Conservation (phyloP, 2,113 vertebrate species). For the Zonotrichia leucophrys region DNA sequence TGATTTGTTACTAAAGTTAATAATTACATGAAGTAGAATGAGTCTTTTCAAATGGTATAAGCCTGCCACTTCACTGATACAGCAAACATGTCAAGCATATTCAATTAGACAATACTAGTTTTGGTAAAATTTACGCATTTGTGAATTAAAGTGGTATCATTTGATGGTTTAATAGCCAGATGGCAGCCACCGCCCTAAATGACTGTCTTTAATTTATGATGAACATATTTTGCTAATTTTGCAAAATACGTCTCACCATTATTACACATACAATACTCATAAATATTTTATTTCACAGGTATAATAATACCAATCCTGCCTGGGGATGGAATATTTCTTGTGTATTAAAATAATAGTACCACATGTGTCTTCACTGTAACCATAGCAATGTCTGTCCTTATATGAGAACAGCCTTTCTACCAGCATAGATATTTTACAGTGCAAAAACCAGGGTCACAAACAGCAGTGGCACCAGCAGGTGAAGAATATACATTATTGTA, state of each 20-base stretch:
- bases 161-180: not conserved
- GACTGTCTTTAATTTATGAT: not conserved
- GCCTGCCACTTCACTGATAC: not conserved
- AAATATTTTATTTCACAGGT: not conserved
- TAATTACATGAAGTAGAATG: not conserved
- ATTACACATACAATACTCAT: not conserved
- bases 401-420: not conserved
- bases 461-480: not conserved
- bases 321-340: not conserved
- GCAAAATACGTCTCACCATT: not conserved
- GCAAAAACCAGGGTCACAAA: not conserved
- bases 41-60: not conserved
- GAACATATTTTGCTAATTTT: not conserved
- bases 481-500: not conserved
- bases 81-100: not conserved
- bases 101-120: not conserved
- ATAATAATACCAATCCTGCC: constrained; percentile 4
- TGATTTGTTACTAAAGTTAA: not conserved
- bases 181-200: not conserved
- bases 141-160: not conserved
- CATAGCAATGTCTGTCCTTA: constrained; percentile 34
- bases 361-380: constrained; percentile 29
- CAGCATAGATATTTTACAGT: not conserved
- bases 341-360: not conserved
- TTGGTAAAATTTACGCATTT: not conserved